phyloP scores from a whole-genome alignment of 2,113 vertebrate genomes.

The Dicerorhinus sumatrensis region DNA sequence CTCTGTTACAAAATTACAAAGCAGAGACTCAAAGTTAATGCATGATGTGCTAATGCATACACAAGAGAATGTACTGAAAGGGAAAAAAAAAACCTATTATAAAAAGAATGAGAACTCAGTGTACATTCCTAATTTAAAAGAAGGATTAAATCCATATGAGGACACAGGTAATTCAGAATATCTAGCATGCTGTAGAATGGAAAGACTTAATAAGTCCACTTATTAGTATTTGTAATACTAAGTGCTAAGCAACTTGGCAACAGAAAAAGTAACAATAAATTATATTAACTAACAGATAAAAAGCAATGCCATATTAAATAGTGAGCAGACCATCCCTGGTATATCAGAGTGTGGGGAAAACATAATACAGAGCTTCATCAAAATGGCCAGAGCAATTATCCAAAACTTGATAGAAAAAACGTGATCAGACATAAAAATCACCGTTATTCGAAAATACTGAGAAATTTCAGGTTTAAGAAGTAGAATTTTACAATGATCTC shows the following conservation, averaged over 20 bases:
- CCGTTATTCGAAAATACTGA: background rate
- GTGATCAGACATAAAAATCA: background rate
- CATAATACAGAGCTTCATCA: background rate
- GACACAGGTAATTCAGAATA: constrained; percentile 21
- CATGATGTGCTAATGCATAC: constrained; percentile 36
- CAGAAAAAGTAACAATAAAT: constrained; percentile 52
- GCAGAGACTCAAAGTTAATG: constrained; percentile 23
- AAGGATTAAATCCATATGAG: constrained; percentile 53
- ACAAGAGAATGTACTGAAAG: background rate
- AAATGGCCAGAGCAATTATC: constrained; percentile 13
- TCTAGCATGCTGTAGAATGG: background rate
- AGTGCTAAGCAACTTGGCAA: constrained; percentile 29
- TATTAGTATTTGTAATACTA: constrained; percentile 66
- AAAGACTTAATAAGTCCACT: constrained; percentile 48
- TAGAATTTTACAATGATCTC: background rate
- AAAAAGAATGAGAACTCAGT: constrained; percentile 45
- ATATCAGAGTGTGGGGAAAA: background rate
- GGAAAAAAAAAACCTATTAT: background rate
- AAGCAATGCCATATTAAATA: background rate
- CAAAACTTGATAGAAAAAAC: constrained; percentile 35
- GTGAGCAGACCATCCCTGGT: background rate
- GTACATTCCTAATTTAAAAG: constrained; percentile 61
- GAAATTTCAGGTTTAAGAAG: background rate
- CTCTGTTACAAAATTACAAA: constrained; percentile 37
- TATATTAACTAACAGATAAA: constrained; percentile 52